Percentiles rank a stretch among this genome's conserved stretches.
These are phyloP conservation scores for Cordilura impudica DNA, from an alignment of 2,888 invertebrate species.

Conservation along the genomic window DNA sequence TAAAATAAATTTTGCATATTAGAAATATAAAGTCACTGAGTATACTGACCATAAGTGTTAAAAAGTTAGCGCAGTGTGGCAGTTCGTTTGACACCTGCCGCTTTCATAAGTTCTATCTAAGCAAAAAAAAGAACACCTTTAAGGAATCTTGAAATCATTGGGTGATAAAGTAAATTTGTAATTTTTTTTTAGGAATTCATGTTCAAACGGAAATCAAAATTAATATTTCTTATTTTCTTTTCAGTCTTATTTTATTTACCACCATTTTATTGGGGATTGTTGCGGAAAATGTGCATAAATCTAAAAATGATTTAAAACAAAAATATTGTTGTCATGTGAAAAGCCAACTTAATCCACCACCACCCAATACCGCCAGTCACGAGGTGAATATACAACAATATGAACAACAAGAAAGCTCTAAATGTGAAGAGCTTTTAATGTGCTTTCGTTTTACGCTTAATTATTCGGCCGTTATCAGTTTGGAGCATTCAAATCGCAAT, in stretches of 20 bases:
- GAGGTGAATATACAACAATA: conserved; percentile 10
- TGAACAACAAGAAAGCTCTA: conserved; percentile 42
- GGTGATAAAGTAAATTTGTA: no score
- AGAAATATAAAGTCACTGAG: no score
- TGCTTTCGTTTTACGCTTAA: conserved; percentile 70
- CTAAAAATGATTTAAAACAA: conserved; percentile 43
- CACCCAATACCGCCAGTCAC: conserved; percentile 1
- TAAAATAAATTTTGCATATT: no score
- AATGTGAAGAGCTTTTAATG: conserved; percentile 66
- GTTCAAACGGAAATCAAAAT: no score
- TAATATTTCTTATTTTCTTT: conserved; percentile 3
- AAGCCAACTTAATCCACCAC: conserved; percentile 13
- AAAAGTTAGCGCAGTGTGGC: no score
- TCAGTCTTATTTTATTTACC: conserved; percentile 56
- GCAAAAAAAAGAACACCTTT: no score
- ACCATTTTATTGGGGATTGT: conserved; percentile 58
- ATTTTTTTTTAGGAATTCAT: no score
- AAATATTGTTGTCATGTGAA: conserved; percentile 51
- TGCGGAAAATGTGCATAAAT: conserved; percentile 66
- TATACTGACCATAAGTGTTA: no score
- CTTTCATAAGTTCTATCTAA: no score
- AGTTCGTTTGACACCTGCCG: no score
- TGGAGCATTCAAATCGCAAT: conserved; percentile 60
- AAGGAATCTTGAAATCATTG: no score
- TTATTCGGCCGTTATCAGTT: conserved; percentile 61